A percentile compares a stretch with the other conserved stretches of the same genome.
These are phyloP conservation scores for Nesidiocoris tenuis DNA, from an alignment of 2,888 invertebrate genomes.

Conservation along the genomic window DNA sequence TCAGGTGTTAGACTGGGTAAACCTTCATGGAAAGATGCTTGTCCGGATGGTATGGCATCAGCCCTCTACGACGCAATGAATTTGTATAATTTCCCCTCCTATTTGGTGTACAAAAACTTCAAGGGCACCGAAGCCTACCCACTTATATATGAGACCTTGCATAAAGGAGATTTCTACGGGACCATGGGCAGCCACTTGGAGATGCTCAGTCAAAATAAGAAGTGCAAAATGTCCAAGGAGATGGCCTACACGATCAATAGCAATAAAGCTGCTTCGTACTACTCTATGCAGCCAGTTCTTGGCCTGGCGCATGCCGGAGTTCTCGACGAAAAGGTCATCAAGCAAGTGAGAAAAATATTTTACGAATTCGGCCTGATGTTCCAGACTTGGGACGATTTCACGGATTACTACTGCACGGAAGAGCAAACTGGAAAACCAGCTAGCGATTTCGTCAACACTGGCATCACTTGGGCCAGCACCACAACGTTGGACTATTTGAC, in stretches of 20 bases:
- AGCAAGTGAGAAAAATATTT: not conserved
- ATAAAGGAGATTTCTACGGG: not conserved
- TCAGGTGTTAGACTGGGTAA: not conserved
- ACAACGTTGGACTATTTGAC: not conserved
- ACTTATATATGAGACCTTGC: not conserved
- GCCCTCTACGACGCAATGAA: not conserved
- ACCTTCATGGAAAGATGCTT: not conserved
- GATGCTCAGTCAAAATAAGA: not conserved
- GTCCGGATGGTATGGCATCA: not conserved
- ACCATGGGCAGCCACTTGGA: not conserved
- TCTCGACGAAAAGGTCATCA: not conserved
- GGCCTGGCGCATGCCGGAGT: not conserved
- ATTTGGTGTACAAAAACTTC: not conserved
- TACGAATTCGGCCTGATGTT: not conserved
- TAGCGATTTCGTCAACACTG: not conserved
- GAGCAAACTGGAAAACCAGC: not conserved
- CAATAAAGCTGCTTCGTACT: not conserved
- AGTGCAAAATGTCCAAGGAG: not conserved
- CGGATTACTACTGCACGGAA: not conserved
- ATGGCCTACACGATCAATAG: not conserved
- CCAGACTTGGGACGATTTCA: not conserved
- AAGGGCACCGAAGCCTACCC: not conserved
- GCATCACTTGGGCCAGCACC: not conserved
- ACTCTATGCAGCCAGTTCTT: not conserved
- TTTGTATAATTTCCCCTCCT: not conserved